Evolutionary conservation across 2,797 vertebrate genomes (phyloP), one percentile per base, ranked within the genome.

Genomic region (Falco cherrug): DNA sequence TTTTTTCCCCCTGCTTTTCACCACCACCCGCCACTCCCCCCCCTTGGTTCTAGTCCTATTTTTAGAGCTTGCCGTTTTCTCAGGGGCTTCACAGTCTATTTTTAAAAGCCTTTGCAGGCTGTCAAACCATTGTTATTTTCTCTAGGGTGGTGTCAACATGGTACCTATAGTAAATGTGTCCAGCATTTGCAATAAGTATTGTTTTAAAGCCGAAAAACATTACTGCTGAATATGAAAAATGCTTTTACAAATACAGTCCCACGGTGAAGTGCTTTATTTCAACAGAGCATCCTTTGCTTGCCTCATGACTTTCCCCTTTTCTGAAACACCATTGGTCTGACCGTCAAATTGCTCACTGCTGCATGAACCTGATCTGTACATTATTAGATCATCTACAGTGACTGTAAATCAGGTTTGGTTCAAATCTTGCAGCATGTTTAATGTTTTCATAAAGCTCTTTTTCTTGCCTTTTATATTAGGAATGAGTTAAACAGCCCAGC

Each of bases 21-120:
- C 13, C 41, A 37, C 41, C 15, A 14, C 41, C 13, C 41, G 10
- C 41, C 41, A 14, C 41, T 3, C 41, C 41, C 15, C 15, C 41
- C 41, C 13, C 67, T 63, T 48, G 84, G 90, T 93, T 93, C 48
- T 70, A 79, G 9, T 91, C 80, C 97, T 98, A 98, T 98, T 98
- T 98, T 98, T 98, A 98, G 98, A 95, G 78, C 48, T 74, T 93
- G 94, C 73, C n/a, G 14, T 97, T 98, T 97, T 97, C 98, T 98
- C 96, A 96, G 97, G 97, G 98, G 98, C 97, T 98, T 98, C 95
- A 88, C 77, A 95, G 86, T 96, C 98, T 98, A 98, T 98, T 98
- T 98, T 97, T 97, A 97, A 96, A 90, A 95, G 91, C 94, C 80
- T 93, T 97, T 21, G 13, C 95, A 95, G 93, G 94, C 88, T 98